Conservation (phyloP, 2,888 invertebrate genomes). For the Tenthredo mesomela region DNA sequence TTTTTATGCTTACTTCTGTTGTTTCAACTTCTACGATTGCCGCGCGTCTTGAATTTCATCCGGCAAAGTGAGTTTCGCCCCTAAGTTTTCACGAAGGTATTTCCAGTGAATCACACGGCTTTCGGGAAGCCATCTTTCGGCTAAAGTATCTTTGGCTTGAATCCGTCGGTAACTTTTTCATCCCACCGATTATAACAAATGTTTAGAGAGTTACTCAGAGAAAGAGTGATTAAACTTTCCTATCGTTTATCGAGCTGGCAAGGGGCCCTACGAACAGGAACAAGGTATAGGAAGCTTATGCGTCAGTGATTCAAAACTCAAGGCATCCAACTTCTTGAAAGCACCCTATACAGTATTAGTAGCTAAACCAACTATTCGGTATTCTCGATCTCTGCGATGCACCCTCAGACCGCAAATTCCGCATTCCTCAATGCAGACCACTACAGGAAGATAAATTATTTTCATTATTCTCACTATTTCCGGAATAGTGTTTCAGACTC, state of each 20-base stretch:
- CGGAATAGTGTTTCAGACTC: not conserved
- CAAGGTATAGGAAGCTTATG: not conserved
- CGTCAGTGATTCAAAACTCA: constrained; percentile 34
- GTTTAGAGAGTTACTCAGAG: constrained; percentile 44
- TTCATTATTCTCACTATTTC: not conserved
- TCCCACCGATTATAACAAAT: constrained; percentile 51
- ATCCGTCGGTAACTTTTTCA: constrained; percentile 49
- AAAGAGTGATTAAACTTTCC: constrained; percentile 50
- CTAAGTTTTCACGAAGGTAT: constrained; percentile 45
- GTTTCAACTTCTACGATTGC: constrained; percentile 50
- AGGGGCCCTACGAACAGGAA: not conserved
- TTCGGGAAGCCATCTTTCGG: constrained; percentile 48
- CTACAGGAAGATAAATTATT: not conserved
- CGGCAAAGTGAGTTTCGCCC: constrained; percentile 43
- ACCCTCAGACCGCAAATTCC: not conserved
- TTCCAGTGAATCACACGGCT: constrained; percentile 46
- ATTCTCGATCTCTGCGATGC: not conserved
- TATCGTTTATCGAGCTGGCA: constrained; percentile 41
- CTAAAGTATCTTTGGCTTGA: constrained; percentile 45
- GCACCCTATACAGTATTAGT: constrained; percentile 15
- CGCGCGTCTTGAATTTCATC: constrained; percentile 48
- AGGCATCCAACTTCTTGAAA: constrained; percentile 12
- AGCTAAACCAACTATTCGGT: not conserved
- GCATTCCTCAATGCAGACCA: not conserved
- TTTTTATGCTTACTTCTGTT: constrained; percentile 51